Evolutionary conservation across 1,140 invertebrate species (phyloP).

Genomic region (Drosophila dunni): DNA sequence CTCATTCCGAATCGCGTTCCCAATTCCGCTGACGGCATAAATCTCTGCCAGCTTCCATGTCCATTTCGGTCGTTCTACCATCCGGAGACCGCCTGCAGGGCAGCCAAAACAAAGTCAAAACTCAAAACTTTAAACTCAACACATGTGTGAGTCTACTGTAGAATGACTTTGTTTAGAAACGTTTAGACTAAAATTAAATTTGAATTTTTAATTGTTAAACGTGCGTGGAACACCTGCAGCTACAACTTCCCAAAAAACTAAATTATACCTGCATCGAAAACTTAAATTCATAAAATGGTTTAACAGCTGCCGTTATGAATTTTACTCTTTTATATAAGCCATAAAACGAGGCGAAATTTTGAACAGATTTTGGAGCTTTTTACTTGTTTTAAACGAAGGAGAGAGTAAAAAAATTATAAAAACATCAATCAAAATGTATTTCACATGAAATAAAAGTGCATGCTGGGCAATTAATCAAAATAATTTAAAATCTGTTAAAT

Average conservation of each 20-base stretch:
- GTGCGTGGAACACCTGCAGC: slow-evolving; percentile 61
- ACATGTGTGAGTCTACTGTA: slow-evolving; percentile 12
- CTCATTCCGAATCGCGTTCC: slow-evolving; percentile 28
- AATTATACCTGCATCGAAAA: slow-evolving; percentile 1
- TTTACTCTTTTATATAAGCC: slow-evolving; percentile 14
- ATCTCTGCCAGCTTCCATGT: slow-evolving; percentile 43
- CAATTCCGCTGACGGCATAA: slow-evolving; percentile 67
- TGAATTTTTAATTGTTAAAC: slow-evolving; percentile 72
- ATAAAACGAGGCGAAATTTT: slow-evolving; percentile 7
- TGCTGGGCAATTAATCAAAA: slow-evolving; percentile 71
- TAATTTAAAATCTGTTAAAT: slow-evolving; percentile 68
- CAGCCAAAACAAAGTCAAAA: slow-evolving; percentile 43
- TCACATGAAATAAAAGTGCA: slow-evolving; percentile 54
- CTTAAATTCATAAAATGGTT: background rate
- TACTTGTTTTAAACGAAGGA: slow-evolving; percentile 8
- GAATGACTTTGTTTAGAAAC: slow-evolving; percentile 76
- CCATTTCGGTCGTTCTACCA: background rate
- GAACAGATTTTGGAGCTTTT: slow-evolving; percentile 10
- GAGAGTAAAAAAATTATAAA: slow-evolving; percentile 65
- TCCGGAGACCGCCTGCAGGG: slow-evolving; percentile 57
- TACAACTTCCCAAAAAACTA: background rate
- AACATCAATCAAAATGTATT: slow-evolving; percentile 76
- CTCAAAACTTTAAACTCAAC: background rate
- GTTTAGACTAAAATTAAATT: slow-evolving; percentile 76
- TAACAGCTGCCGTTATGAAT: slow-evolving; percentile 10